Conservation (phyloP, 1,140 invertebrate genomes). For the Chelonus insularis region DNA sequence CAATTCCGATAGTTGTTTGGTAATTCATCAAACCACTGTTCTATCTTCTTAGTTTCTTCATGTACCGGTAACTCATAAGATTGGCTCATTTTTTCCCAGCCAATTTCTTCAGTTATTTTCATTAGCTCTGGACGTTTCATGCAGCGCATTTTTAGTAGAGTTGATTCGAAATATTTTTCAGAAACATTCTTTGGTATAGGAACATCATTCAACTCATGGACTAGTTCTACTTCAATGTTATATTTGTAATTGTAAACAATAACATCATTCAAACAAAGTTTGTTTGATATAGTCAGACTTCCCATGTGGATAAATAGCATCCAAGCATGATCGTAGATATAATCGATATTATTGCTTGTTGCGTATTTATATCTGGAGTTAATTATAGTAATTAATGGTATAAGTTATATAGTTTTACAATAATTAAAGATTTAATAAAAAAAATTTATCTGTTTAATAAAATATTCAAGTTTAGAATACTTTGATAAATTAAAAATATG, state of each 20-base stretch:
- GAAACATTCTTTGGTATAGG: too few species aligned
- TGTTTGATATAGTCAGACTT: constrained; percentile 37
- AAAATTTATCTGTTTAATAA: too few species aligned
- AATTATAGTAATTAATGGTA: not conserved
- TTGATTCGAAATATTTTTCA: constrained; percentile 28
- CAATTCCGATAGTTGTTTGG: constrained; percentile 38
- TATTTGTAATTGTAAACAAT: constrained; percentile 53
- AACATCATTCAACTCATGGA: too few species aligned
- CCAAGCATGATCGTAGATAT: constrained; percentile 52
- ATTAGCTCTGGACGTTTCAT: constrained; percentile 40
- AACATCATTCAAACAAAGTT: constrained; percentile 42
- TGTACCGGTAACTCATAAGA: constrained; percentile 25
- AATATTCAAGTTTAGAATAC: too few species aligned
- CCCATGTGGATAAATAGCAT: constrained; percentile 47
- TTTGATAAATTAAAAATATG: too few species aligned
- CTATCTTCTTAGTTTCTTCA: constrained; percentile 25
- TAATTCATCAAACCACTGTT: constrained; percentile 43
- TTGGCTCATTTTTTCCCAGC: constrained; percentile 32
- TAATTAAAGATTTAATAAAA: too few species aligned
- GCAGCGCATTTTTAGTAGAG: constrained; percentile 13
- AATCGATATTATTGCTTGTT: constrained; percentile 48
- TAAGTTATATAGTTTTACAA: too few species aligned
- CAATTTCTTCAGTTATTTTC: constrained; percentile 32
- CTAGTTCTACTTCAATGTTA: constrained; percentile 42
- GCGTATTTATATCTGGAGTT: constrained; percentile 48